These are phyloP conservation scores for Rhyacophila brunnea DNA, from an alignment of 1,140 invertebrate species.

Conservation along the genomic window DNA sequence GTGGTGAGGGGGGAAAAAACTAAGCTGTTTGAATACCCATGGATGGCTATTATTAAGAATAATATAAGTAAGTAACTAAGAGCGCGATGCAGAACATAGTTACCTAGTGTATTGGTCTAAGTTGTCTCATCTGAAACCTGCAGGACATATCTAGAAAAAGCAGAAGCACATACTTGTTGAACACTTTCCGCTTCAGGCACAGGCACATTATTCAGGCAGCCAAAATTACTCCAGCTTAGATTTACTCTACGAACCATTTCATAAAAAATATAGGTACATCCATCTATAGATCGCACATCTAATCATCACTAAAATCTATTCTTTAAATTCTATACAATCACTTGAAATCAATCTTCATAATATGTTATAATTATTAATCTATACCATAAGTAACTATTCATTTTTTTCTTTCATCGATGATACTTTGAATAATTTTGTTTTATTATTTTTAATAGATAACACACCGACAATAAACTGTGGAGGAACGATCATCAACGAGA, in stretches of 20 bases:
- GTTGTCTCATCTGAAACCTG: too few relatives aligned
- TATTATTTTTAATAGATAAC: too few relatives aligned
- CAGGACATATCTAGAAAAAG: too few relatives aligned
- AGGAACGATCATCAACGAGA: slow-evolving; percentile 62
- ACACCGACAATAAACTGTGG: too few relatives aligned
- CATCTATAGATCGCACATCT: not conserved
- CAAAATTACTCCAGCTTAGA: too few relatives aligned
- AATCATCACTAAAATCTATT: not conserved
- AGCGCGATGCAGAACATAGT: too few relatives aligned
- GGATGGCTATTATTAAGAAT: slow-evolving; percentile 13
- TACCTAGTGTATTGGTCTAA: not conserved
- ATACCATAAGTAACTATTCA: not conserved
- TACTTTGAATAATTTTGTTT: not conserved
- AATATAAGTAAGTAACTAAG: slow-evolving; percentile 5
- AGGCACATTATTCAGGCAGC: not conserved
- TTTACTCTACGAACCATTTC: too few relatives aligned
- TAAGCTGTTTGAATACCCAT: slow-evolving; percentile 8
- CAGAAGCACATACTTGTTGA: too few relatives aligned
- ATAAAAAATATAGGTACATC: not conserved
- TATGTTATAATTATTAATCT: not conserved
- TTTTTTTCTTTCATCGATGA: not conserved
- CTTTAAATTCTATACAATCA: not conserved
- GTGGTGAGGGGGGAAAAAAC: slow-evolving; percentile 56
- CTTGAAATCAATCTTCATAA: not conserved
- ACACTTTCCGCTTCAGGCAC: too few relatives aligned